phyloP scores from a whole-genome alignment of 2,888 invertebrate species.

The Nymphalis polychloros region DNA sequence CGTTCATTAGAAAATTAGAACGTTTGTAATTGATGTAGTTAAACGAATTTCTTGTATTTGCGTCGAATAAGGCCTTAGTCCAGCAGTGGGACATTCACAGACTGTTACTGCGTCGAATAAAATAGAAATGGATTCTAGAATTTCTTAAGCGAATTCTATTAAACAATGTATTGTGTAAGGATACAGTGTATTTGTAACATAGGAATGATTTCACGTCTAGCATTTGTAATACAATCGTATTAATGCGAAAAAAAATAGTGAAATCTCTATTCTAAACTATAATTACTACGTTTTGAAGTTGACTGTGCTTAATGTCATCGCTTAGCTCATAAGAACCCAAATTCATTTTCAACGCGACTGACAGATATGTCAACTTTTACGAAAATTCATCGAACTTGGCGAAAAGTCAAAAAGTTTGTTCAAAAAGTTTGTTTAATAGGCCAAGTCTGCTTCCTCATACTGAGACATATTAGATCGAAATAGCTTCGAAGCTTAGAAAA shows the following conservation, averaged over 20 bases:
- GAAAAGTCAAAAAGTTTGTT: slow-evolving; percentile 28
- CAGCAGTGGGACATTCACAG: no score
- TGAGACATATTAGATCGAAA: slow-evolving; percentile 5
- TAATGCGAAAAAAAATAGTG: no score
- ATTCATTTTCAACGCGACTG: background rate
- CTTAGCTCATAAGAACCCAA: background rate
- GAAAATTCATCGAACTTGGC: slow-evolving; percentile 27
- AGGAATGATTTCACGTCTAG: no score
- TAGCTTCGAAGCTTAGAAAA: background rate
- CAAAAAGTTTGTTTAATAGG: slow-evolving; percentile 27
- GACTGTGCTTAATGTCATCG: background rate
- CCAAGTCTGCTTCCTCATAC: slow-evolving; percentile 29
- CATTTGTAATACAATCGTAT: no score
- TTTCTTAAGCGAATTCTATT: no score
- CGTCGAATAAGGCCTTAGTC: no score
- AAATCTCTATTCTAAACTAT: background rate
- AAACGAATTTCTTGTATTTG: no score
- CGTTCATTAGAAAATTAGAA: no score
- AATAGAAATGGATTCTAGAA: no score
- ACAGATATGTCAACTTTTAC: slow-evolving; percentile 14
- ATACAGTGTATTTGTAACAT: no score
- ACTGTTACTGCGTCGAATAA: no score
- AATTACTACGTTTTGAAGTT: background rate
- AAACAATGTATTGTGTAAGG: no score
- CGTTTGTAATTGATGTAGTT: background rate